phyloP scores from a whole-genome alignment of 2,113 vertebrate genomes.

The Tinamus guttatus region DNA sequence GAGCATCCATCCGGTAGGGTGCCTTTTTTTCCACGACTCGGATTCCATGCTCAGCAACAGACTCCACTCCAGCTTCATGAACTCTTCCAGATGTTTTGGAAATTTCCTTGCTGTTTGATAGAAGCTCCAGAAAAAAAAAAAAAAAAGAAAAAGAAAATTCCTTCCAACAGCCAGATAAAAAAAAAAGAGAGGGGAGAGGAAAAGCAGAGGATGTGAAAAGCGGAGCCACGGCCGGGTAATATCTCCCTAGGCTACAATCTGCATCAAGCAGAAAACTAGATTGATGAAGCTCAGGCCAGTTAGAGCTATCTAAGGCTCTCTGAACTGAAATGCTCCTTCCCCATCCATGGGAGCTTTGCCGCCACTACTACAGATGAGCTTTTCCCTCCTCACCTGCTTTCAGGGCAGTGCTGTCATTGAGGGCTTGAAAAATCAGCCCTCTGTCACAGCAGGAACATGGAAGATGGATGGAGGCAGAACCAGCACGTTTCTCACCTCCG shows the following conservation, averaged over 20 bases:
- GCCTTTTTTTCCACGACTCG: constrained; percentile 56
- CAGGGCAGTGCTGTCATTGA: not conserved
- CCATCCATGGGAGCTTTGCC: not conserved
- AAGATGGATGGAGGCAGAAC: not conserved
- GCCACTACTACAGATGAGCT: not conserved
- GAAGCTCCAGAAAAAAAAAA: constrained; percentile 24
- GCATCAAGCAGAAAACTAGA: not conserved
- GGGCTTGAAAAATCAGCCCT: not conserved
- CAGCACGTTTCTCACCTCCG: not conserved
- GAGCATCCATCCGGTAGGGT: constrained; percentile 46
- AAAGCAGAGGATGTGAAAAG: constrained; percentile 21
- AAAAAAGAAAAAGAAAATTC: constrained; percentile 20
- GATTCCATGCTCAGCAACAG: constrained; percentile 40
- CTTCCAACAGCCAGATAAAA: constrained; percentile 23
- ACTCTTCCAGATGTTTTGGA: constrained; percentile 75
- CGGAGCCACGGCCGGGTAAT: not conserved
- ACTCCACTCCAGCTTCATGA: constrained; percentile 47
- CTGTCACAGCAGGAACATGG: accelerated
- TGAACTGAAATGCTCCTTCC: not conserved
- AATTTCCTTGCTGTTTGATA: constrained; percentile 23
- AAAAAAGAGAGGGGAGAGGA: not conserved
- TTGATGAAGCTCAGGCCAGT: not conserved
- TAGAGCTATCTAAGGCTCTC: not conserved
- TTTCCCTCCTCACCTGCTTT: not conserved
- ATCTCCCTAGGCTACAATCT: not conserved